A percentile compares a stretch with the other conserved stretches of the same genome.
These are phyloP conservation scores for Thelaira solivaga DNA, from an alignment of 2,888 invertebrate species.

Conservation along the genomic window DNA sequence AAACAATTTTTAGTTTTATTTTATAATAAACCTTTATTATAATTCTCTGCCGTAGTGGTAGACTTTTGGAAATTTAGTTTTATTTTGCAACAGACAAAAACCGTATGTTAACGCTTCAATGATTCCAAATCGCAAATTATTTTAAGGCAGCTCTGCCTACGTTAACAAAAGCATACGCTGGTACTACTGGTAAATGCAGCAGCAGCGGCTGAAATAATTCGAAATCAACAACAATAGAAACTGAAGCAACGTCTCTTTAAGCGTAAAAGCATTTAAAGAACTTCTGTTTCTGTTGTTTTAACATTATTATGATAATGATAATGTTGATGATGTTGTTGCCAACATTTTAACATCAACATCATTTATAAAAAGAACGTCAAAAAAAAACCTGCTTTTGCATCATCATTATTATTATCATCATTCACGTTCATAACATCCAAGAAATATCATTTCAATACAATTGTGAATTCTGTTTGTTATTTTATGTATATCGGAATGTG, in stretches of 20 bases:
- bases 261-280: neutral
- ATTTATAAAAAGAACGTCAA: neutral
- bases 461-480: constrained; percentile 53
- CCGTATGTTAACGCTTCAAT: constrained; percentile 61
- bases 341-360: constrained; percentile 19
- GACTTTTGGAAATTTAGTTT: constrained; percentile 48
- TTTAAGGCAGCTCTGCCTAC: constrained; percentile 46
- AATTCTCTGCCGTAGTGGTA: constrained; percentile 24
- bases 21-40: constrained; percentile 56
- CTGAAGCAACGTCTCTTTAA: neutral
- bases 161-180: neutral
- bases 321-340: constrained; percentile 3
- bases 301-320: neutral
- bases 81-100: constrained; percentile 62
- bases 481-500: constrained; percentile 37
- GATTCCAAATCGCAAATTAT: constrained; percentile 61
- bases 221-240: constrained; percentile 7
- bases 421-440: constrained; percentile 11
- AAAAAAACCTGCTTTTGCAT: too few relatives aligned
- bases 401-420: neutral
- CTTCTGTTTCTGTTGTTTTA: constrained; percentile 29
- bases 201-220: constrained; percentile 7
- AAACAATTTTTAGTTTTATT: constrained; percentile 42
- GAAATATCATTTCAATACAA: constrained; percentile 37
- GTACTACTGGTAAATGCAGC: neutral